phyloP scores from a whole-genome alignment of 2,888 invertebrate species.

The Plagiodera versicolora region DNA sequence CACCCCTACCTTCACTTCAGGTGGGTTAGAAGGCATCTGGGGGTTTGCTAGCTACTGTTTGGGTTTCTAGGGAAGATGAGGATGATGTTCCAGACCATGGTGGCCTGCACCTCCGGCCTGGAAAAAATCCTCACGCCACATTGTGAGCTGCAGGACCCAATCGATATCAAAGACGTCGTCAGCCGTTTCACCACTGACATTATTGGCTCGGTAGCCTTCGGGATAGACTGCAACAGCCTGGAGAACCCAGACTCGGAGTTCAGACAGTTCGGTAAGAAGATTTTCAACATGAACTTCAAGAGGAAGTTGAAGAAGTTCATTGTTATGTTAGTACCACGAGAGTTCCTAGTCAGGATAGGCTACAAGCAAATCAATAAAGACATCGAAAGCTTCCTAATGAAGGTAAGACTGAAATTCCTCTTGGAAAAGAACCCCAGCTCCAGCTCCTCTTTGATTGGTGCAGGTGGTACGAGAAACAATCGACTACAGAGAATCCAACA shows the following conservation, averaged over 20 bases:
- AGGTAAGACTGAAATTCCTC: slow-evolving; percentile 14
- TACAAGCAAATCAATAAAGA: slow-evolving; percentile 35
- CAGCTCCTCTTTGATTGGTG: too few species aligned
- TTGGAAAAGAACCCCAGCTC: too few species aligned
- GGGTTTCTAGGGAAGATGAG: slow-evolving; percentile 59
- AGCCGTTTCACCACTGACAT: slow-evolving; percentile 63
- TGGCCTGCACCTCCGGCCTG: slow-evolving; percentile 58
- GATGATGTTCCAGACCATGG: slow-evolving; percentile 63
- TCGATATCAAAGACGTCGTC: slow-evolving; percentile 55
- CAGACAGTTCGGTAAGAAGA: slow-evolving; percentile 31
- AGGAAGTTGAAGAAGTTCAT: slow-evolving; percentile 15
- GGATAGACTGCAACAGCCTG: slow-evolving; percentile 61
- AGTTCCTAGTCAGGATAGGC: slow-evolving; percentile 31
- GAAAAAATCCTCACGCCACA: slow-evolving; percentile 52
- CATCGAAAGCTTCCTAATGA: slow-evolving; percentile 53
- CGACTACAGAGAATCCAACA: slow-evolving; percentile 52
- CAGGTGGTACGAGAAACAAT: slow-evolving; percentile 21
- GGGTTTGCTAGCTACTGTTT: slow-evolving; percentile 3
- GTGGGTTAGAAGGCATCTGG: slow-evolving; percentile 18
- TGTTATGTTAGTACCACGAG: slow-evolving; percentile 27
- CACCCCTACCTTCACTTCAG: slow-evolving; percentile 42
- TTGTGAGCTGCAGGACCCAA: slow-evolving; percentile 41
- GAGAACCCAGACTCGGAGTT: slow-evolving; percentile 58
- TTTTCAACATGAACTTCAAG: slow-evolving; percentile 29
- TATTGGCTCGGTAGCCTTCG: slow-evolving; percentile 63